Conservation (phyloP, 2,797 vertebrate genomes). For the Aldrovandia affinis region DNA sequence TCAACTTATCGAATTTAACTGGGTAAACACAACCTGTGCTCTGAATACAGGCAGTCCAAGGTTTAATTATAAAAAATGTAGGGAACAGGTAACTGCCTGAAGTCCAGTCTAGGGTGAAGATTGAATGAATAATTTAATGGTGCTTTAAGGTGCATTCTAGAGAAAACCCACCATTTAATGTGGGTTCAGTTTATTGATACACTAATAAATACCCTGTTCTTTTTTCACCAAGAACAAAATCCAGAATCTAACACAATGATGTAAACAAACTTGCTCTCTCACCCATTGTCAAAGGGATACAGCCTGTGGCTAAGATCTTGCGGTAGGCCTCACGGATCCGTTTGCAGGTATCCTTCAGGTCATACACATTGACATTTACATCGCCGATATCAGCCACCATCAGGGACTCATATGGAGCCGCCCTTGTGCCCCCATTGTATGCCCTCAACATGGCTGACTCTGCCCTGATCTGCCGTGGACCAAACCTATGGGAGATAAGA, state of each 20-base stretch:
- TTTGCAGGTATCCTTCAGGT: slow-evolving; percentile 86
- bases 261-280: slow-evolving; percentile 46
- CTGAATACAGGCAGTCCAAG: not conserved
- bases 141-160: not conserved
- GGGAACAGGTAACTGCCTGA: not conserved
- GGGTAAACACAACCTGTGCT: not conserved
- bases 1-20: not conserved
- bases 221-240: not conserved
- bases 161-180: too few species aligned
- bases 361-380: slow-evolving; percentile 84
- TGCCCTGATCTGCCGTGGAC: slow-evolving; percentile 84
- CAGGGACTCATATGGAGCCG: slow-evolving; percentile 84
- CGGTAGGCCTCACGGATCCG: slow-evolving; percentile 80
- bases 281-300: slow-evolving; percentile 90
- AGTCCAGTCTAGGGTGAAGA: not conserved
- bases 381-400: slow-evolving; percentile 88
- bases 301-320: slow-evolving; percentile 71
- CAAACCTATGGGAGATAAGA: slow-evolving; percentile 74
- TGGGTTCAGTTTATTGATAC: not conserved
- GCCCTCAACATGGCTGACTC: slow-evolving; percentile 81
- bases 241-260: not conserved
- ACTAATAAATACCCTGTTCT: not conserved
- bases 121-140: slow-evolving; percentile 17
- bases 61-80: not conserved
- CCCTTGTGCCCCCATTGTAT: slow-evolving; percentile 77